Base-by-base conservation (phyloP, 2,113 vertebrate genomes). In the Hyperoodon ampullatus region DNA sequence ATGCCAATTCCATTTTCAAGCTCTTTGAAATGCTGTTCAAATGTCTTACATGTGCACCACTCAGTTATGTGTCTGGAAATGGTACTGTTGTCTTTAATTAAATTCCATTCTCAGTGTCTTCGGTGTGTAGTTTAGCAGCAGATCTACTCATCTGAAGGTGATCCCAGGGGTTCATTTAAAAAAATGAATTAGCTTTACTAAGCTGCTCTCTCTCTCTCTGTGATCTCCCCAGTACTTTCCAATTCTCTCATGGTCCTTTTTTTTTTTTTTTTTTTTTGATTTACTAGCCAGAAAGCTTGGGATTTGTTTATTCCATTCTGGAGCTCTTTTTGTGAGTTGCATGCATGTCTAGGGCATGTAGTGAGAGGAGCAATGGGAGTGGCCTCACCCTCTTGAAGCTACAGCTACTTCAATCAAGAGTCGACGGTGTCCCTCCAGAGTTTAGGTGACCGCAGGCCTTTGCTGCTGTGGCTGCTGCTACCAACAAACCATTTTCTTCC, bases 191-290 rank as follows among this genome's bases (percentile, higher is more conserved):
- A 70, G 1, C 5, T 50, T 71, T 90, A 21, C 33, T n/a, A 50
- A 65, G 14, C 3, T 26, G 4, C 7, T 75, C 16, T 2, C 5
- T 90, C 55, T 55, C 18, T 55, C 19, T 77, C 24, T 82, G 1
- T 50, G 33, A 77, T 19, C 8, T 53, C 6, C 44, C 18, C 6
- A 35, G 42, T 50, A 50, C 7, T 88, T 78, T 35, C 15, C n/a
- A 93, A 0, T 23, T 53, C 10, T 11, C 55, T 44, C 16, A 1
- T 5, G 14, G 1, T 44, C 44, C 10, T 2, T 0, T 7, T 35
- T 78, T 13, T 0, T 50, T 12, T 50, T 50, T 1, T 50, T 50
- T 50, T 50, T 10, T 5, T 33, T 23, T 21, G 19, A 23, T 60
- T 53, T 35, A 23, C 33, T 78, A 23, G 13, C 1, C 23, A 13